Base-by-base conservation (phyloP, 1,140 invertebrate genomes). In the Monochamus saltuarius region DNA sequence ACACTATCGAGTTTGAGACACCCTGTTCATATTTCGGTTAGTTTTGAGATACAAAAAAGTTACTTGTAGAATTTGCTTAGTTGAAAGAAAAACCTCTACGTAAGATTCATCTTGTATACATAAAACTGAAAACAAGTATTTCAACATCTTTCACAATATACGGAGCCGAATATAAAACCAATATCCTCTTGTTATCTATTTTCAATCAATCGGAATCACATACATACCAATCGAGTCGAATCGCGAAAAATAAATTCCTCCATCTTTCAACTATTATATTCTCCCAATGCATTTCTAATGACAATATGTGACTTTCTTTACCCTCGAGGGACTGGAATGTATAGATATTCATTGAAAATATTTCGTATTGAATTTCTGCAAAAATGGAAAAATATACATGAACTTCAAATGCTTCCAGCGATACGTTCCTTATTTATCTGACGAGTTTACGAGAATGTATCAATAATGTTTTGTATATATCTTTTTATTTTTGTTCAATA, bases 281-380 rank as follows among this genome's bases (percentile, higher is more conserved):
- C 52, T 51, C 51, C 52, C 57, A 50, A 59, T 59, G 57, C 57
- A 59, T 59, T 59, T 59, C 57, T 37, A 59, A 59, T 59, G 47
- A 52, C 51, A 59, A 59, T 47, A 52, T 46, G 47, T 59, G 52
- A 59, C 57, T 59, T 52, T 52, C n/a, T 22, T 34, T 59, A 50
- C 57, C 57, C 45, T 38, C 36, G 19, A 51, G 57, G 57, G 47
- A 59, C 51, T 50, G 52, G 22, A 59, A 59, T 59, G 52, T 59
- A 59, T 59, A 29, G 22, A 29, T 59, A 59, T 59, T 59, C 57
- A 59, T 59, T 59, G 57, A 34, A 59, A 59, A 59, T 59, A 59
- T 51, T 59, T 59, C 57, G 46, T 50, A 59, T 59, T 52, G 46
- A 59, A 59, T 59, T 59, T 59, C 49, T 22, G 29, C 49, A 59